A percentile compares a stretch with the other conserved stretches of the same genome.
Conservation (phyloP, 2,888 invertebrate genomes). For the Dioctria rufipes region DNA sequence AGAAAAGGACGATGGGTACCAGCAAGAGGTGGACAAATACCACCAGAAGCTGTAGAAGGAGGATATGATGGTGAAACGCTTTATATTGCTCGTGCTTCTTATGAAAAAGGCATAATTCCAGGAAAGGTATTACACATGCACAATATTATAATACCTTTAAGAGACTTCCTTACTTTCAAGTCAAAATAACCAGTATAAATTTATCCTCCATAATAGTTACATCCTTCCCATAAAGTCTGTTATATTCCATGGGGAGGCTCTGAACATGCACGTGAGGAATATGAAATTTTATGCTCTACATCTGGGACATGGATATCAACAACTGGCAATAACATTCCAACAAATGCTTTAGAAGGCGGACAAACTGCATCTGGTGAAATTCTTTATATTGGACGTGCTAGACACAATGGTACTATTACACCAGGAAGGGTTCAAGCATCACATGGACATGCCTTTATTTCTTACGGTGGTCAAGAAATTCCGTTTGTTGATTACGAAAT, state of each 20-base stretch:
- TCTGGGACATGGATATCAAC: conserved; percentile 79
- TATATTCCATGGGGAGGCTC: conserved; percentile 85
- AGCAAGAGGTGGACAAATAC: conserved; percentile 76
- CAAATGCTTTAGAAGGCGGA: conserved; percentile 81
- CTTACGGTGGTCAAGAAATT: conserved; percentile 86
- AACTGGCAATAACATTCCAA: conserved; percentile 79
- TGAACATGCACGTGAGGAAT: conserved; percentile 78
- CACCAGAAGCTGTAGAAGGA: conserved; percentile 80
- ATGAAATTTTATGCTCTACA: conserved; percentile 78
- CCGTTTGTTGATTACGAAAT: conserved; percentile 86
- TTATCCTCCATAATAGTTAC: neutral
- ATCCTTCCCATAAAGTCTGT: conserved; percentile 78
- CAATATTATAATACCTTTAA: no score
- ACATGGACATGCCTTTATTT: conserved; percentile 86
- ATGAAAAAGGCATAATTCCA: conserved; percentile 83
- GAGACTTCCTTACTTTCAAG: no score
- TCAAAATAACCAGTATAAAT: no score
- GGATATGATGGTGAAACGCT: conserved; percentile 76
- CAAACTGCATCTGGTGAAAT: conserved; percentile 85
- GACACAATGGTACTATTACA: conserved; percentile 83
- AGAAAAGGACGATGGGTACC: conserved; percentile 75
- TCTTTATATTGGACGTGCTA: conserved; percentile 83
- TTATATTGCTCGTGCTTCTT: conserved; percentile 78
- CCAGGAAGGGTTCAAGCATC: conserved; percentile 89
- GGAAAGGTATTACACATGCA: conserved; percentile 75